Base-by-base conservation (phyloP, 1,140 invertebrate genomes). In the Saccostrea cuccullata region DNA sequence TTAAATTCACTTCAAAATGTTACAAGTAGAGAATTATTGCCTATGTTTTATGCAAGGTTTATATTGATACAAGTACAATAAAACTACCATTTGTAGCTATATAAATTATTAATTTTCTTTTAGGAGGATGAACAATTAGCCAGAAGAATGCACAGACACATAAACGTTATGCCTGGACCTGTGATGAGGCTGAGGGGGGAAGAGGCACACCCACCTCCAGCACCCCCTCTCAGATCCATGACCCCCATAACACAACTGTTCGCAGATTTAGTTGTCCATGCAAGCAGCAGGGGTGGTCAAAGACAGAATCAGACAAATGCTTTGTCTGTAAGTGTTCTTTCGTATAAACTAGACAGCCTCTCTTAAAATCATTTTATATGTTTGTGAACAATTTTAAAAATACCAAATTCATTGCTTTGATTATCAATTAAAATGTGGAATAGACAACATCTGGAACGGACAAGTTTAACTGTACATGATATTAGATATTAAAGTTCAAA, bases 51-150 rank as follows among this genome's bases (percentile, higher is more conserved):
- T 9, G 9, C 9, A 47, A 47, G 47, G 47, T 47, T 47, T 47
- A 47, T 47, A 47, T 47, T 47, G 5, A 47, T 47, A 47, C 5
- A 47, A 6, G 47, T 47, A 47, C 47, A 47, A 47, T 6, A 47
- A 47, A 47, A 47, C 6, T 47, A 8, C 5, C 6, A 47, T 5
- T 2, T 47, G 47, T 47, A 47, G 47, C 47, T 47, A 9, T 36
- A 36, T 36, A 47, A 47, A 47, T 47, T 47, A 47, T 8, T 47
- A 47, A 6, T 47, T 47, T 20, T 64, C n/a, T 8, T 64, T 5
- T 12, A 84, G 82, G 82, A 84, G n/a, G 82, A 84, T 55, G 82
- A 84, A 55, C 17, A 84, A 56, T 55, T 84, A 55, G 82, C 82
- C 13, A 84, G 82, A 84, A 55, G 55, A 84, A 55, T 84, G 55